A percentile compares a stretch with the other conserved stretches of the same genome.
phyloP scores from a whole-genome alignment of 2,888 invertebrate genomes.

The Coremacera marginata region DNA sequence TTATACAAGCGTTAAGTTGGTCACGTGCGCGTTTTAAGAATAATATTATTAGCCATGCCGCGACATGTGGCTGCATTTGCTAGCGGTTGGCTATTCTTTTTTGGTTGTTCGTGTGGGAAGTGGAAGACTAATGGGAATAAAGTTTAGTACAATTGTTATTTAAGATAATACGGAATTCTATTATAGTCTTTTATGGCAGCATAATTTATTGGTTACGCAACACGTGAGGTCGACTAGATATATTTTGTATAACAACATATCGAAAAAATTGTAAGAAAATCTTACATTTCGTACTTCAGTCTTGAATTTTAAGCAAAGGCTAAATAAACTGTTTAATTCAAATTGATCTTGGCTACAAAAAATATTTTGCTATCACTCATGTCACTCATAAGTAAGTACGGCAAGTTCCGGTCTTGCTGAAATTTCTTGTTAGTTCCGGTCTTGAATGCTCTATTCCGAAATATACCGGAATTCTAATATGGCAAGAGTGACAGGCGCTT shows the following conservation, averaged over 20 bases:
- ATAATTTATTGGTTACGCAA: too few species aligned
- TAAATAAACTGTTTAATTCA: background rate
- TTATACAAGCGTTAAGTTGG: background rate
- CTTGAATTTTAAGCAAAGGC: background rate
- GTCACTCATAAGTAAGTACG: too few species aligned
- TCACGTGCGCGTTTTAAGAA: background rate
- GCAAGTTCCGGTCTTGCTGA: too few species aligned
- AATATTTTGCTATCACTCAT: too few species aligned
- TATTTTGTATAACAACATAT: background rate
- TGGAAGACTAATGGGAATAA: background rate
- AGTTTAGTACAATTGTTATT: background rate
- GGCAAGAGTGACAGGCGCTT: too few species aligned
- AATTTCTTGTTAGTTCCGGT: too few species aligned
- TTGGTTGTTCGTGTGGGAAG: background rate
- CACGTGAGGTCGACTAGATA: background rate
- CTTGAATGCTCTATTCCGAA: too few species aligned
- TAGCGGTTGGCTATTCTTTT: background rate
- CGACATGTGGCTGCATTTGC: background rate
- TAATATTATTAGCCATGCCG: background rate
- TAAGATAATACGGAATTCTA: too few species aligned
- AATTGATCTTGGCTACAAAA: too few species aligned
- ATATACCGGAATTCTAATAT: too few species aligned
- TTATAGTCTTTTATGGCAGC: too few species aligned
- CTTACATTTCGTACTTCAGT: background rate
- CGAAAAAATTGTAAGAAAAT: background rate